Percentiles rank a stretch among this genome's conserved stretches.
Conservation (phyloP, 1,140 invertebrate species). For the Dinothrombium tinctorium region DNA sequence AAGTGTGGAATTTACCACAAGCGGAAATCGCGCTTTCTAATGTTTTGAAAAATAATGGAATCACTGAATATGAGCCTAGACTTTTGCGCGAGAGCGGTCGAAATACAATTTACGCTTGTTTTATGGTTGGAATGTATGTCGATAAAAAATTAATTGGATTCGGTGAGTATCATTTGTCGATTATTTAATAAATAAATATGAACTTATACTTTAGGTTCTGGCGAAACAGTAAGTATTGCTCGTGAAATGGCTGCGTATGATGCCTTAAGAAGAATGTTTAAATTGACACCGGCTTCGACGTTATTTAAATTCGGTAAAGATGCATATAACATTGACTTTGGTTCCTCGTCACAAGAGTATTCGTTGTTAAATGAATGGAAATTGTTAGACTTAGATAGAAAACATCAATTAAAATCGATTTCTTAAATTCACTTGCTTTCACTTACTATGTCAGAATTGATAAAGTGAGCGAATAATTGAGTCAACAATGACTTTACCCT, state of each 20-base stretch:
- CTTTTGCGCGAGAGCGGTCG: constrained; percentile 46
- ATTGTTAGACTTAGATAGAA: too few species aligned
- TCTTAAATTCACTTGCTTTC: too few species aligned
- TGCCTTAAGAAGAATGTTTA: constrained; percentile 41
- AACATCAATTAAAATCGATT: too few species aligned
- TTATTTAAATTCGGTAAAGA: constrained; percentile 16
- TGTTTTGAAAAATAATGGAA: constrained; percentile 29
- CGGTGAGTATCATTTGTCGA: constrained; percentile 29
- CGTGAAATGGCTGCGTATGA: constrained; percentile 58
- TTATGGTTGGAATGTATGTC: constrained; percentile 58
- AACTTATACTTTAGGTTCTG: constrained; percentile 35
- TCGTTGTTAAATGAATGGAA: neutral
- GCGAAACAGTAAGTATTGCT: constrained; percentile 50
- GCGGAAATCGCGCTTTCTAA: constrained; percentile 41
- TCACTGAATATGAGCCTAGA: constrained; percentile 40
- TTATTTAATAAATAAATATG: neutral
- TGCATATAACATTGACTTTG: constrained; percentile 8
- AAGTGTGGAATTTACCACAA: constrained; percentile 51
- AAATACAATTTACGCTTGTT: constrained; percentile 52
- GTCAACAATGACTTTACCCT: constrained; percentile 38
- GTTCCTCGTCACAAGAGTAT: neutral
- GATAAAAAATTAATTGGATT: constrained; percentile 52
- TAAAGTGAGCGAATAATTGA: too few species aligned
- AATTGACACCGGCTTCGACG: constrained; percentile 12
- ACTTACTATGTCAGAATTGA: too few species aligned